These are phyloP conservation scores for Philonicus albiceps DNA, from an alignment of 2,888 invertebrate genomes.

Conservation along the genomic window DNA sequence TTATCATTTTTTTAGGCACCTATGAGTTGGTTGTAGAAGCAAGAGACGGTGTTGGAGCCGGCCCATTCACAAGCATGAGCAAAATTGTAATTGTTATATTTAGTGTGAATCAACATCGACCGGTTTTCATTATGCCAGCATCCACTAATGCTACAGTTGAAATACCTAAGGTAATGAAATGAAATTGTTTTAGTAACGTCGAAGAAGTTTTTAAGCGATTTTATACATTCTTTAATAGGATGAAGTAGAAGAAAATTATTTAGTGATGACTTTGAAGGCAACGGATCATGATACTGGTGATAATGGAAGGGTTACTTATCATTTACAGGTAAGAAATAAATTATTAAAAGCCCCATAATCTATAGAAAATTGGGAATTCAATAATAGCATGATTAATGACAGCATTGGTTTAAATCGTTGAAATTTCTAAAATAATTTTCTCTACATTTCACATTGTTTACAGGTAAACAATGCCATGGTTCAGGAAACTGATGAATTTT, in stretches of 20 bases:
- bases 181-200: neutral
- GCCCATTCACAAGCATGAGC: constrained; percentile 72
- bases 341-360: neutral
- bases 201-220: neutral
- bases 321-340: constrained; percentile 72
- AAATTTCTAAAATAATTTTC: too few species aligned
- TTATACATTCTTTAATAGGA: constrained; percentile 65
- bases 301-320: constrained; percentile 85
- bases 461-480: constrained; percentile 70
- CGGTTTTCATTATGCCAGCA: constrained; percentile 80
- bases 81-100: constrained; percentile 79
- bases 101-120: constrained; percentile 83
- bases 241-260: constrained; percentile 75
- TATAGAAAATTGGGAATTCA: too few species aligned
- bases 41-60: constrained; percentile 75
- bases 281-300: constrained; percentile 82
- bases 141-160: constrained; percentile 78
- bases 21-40: constrained; percentile 77
- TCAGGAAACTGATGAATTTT: constrained; percentile 83
- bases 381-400: too few species aligned
- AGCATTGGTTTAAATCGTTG: too few species aligned
- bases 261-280: constrained; percentile 84
- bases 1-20: constrained; percentile 53
- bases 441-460: neutral
- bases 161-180: constrained; percentile 75